These are phyloP conservation scores for Cardiocondyla obscurior DNA, from an alignment of 1,140 invertebrate genomes.

Conservation along the genomic window DNA sequence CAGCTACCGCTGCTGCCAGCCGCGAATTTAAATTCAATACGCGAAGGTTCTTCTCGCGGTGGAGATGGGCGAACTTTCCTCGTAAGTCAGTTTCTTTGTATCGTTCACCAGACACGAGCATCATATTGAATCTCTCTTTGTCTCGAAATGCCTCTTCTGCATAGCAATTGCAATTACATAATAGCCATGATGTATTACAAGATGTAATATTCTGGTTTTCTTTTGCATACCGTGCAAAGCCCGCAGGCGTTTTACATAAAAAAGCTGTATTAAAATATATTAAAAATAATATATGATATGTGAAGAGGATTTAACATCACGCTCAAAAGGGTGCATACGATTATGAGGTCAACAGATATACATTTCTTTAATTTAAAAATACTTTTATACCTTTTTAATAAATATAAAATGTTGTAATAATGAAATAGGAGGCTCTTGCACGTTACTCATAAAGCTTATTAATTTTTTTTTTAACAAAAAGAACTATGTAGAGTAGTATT, in stretches of 20 bases:
- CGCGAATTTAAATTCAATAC: slow-evolving; percentile 55
- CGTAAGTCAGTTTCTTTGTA: slow-evolving; percentile 60
- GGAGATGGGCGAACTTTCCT: slow-evolving; percentile 22
- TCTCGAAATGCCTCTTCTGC: slow-evolving; percentile 29
- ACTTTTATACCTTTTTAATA: neutral
- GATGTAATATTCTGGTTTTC: neutral
- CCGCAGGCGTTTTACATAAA: neutral
- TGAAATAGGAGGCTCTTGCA: neutral
- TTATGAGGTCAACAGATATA: neutral
- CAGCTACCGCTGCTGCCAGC: neutral
- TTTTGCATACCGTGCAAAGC: neutral
- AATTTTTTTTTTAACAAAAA: neutral
- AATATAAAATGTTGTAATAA: neutral
- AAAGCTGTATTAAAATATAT: neutral
- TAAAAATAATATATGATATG: neutral
- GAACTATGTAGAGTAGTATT: neutral
- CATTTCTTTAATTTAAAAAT: neutral
- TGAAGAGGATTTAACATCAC: neutral
- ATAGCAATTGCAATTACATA: slow-evolving; percentile 56
- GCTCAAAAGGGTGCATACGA: neutral
- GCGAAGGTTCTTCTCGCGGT: slow-evolving; percentile 15
- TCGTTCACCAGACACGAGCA: neutral
- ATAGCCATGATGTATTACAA: slow-evolving; percentile 33
- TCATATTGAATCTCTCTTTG: slow-evolving; percentile 62
- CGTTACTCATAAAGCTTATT: neutral